phyloP scores from a whole-genome alignment of 23 tunicate species.

The Halocynthia aurantium region DNA sequence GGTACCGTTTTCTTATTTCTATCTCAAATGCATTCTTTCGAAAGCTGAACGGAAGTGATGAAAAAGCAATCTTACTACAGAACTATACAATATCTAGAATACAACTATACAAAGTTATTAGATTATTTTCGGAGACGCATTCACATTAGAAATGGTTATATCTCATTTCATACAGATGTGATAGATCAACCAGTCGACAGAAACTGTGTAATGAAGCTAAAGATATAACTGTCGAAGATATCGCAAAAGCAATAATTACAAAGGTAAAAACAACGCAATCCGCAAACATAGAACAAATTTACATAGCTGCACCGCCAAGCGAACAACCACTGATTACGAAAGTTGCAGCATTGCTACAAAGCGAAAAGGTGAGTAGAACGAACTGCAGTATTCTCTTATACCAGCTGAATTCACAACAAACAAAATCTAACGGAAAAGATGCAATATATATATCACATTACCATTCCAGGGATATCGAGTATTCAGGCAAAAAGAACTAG shows the following conservation, averaged over 20 bases:
- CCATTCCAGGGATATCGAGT: conserved; percentile 1
- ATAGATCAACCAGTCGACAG: background rate
- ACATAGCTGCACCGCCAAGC: conserved; percentile 31
- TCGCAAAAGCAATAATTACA: conserved; percentile 18
- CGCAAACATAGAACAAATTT: background rate
- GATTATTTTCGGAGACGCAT: too few relatives aligned
- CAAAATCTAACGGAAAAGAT: background rate
- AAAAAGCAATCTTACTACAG: background rate
- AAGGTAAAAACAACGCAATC: background rate
- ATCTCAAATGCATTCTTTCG: background rate
- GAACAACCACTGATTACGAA: background rate
- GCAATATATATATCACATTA: background rate
- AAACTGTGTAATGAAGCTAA: conserved; percentile 2
- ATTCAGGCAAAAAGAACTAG: conserved; percentile 5
- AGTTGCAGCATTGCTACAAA: background rate
- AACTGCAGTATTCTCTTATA: too few relatives aligned
- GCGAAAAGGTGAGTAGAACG: background rate
- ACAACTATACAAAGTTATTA: background rate
- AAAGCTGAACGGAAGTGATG: background rate
- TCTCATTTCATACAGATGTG: too few relatives aligned
- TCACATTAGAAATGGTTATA: too few relatives aligned
- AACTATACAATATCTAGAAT: background rate
- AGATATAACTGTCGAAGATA: conserved; percentile 6
- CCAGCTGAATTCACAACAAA: background rate
- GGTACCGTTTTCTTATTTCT: background rate